Evolutionary conservation across 2,888 invertebrate genomes (phyloP).

Genomic region (Ennomos erosarius): DNA sequence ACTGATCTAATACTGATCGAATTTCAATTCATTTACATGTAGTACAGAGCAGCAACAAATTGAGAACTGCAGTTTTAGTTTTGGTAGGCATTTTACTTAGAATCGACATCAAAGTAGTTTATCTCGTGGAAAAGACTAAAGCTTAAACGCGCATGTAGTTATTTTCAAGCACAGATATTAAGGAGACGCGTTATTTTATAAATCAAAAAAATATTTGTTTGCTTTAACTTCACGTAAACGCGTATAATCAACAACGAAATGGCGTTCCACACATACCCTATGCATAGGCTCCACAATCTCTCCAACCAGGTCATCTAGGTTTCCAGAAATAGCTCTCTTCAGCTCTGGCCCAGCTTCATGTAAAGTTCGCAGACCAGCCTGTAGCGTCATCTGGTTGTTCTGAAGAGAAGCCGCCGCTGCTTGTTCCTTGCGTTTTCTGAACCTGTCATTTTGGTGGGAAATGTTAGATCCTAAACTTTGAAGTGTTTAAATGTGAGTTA

Average conservation of each 20-base stretch:
- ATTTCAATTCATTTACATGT: too few species aligned
- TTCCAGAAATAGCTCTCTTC: slow-evolving; percentile 98
- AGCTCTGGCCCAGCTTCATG: slow-evolving; percentile 99
- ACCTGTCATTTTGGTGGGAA: slow-evolving; percentile 68
- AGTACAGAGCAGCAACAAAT: too few species aligned
- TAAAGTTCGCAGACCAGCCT: slow-evolving; percentile 97
- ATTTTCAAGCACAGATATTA: too few species aligned
- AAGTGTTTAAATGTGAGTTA: background rate
- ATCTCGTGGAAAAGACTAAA: too few species aligned
- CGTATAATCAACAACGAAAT: background rate
- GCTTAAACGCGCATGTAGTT: too few species aligned
- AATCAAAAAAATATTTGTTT: too few species aligned
- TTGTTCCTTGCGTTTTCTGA: slow-evolving; percentile 97
- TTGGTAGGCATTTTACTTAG: too few species aligned
- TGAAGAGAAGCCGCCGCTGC: slow-evolving; percentile 82
- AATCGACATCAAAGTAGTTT: too few species aligned
- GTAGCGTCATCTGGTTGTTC: slow-evolving; percentile 93
- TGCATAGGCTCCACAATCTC: slow-evolving; percentile 99
- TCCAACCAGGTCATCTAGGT: slow-evolving; percentile 96
- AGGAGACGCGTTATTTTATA: too few species aligned
- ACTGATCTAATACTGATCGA: too few species aligned
- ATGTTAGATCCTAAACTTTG: slow-evolving; percentile 17
- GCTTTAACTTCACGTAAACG: too few species aligned
- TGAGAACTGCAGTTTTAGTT: too few species aligned
- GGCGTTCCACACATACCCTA: slow-evolving; percentile 87